Evolutionary conservation across 2,113 vertebrate genomes (phyloP).

Genomic region (Callithrix jacchus): DNA sequence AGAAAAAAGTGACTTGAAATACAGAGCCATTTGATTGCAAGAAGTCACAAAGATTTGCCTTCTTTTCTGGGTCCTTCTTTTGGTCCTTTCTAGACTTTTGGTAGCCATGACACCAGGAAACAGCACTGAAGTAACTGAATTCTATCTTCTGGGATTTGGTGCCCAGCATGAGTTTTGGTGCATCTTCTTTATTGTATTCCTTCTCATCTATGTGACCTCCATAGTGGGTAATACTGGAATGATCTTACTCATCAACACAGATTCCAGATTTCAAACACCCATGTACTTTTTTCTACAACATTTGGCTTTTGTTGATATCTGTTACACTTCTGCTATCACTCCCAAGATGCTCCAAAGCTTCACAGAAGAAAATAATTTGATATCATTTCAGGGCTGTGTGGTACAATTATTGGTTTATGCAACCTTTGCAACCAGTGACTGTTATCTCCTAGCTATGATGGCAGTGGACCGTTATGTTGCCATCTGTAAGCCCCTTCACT

Average conservation of each 20-base stretch:
- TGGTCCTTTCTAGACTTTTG: background rate
- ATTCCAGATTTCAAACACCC: slow-evolving; percentile 69
- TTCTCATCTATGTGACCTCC: slow-evolving; percentile 50
- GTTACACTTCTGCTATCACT: slow-evolving; percentile 62
- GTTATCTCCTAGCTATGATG: slow-evolving; percentile 35
- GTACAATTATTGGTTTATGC: slow-evolving; percentile 42
- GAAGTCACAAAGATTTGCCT: background rate
- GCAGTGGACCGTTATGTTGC: slow-evolving; percentile 6
- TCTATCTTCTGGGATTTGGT: background rate
- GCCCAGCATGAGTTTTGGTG: background rate
- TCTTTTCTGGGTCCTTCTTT: background rate
- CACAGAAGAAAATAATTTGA: background rate
- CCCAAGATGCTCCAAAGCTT: slow-evolving; percentile 56
- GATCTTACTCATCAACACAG: slow-evolving; percentile 63
- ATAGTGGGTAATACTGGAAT: slow-evolving; percentile 67
- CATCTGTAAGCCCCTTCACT: slow-evolving; percentile 30
- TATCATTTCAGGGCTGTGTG: slow-evolving; percentile 25
- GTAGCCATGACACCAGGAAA: background rate
- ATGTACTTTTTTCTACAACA: slow-evolving; percentile 77
- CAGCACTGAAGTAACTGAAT: background rate
- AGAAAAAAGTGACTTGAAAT: background rate
- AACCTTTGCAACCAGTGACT: slow-evolving; percentile 39
- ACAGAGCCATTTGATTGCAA: background rate
- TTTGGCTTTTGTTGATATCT: slow-evolving; percentile 68
- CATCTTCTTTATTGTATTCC: slow-evolving; percentile 57